phyloP scores from a whole-genome alignment of 2,888 invertebrate genomes.

The Apeira syringaria region DNA sequence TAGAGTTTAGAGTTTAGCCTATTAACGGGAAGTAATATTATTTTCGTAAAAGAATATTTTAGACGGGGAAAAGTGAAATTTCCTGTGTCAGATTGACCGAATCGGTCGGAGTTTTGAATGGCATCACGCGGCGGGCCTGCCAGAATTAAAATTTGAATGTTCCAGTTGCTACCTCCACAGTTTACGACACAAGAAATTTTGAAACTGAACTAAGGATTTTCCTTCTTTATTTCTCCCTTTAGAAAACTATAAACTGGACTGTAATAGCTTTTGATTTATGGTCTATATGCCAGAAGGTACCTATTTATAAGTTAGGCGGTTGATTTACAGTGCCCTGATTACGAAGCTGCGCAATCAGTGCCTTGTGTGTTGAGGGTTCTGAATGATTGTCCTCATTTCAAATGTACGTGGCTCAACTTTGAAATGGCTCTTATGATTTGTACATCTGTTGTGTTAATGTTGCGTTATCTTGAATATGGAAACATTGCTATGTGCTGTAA shows the following conservation, averaged over 20 bases:
- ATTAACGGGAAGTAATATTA: no score
- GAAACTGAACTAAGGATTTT: conserved; percentile 11
- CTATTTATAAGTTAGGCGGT: conserved; percentile 13
- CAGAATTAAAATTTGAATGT: conserved; percentile 14
- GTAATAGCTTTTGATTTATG: conserved; percentile 19
- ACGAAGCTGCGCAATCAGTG: conserved; percentile 17
- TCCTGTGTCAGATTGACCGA: no score
- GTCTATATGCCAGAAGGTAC: conserved; percentile 19
- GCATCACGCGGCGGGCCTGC: no score
- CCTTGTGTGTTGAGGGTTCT: conserved; percentile 12
- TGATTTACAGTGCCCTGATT: conserved; percentile 26
- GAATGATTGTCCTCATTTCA: conserved; percentile 9
- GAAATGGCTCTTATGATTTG: conserved; percentile 5
- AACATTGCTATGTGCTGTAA: conserved; percentile 1
- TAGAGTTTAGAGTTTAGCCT: no score
- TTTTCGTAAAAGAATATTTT: no score
- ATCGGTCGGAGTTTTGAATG: no score
- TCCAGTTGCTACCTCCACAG: conserved; percentile 12
- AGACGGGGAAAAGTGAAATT: no score
- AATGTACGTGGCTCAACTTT: background rate
- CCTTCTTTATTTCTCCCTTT: no score
- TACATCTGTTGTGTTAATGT: conserved; percentile 7
- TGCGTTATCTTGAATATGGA: conserved; percentile 6
- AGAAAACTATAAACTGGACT: no score
- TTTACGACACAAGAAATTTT: background rate